phyloP scores from a whole-genome alignment of 2,888 invertebrate genomes.

The Spilosoma lubricipeda region DNA sequence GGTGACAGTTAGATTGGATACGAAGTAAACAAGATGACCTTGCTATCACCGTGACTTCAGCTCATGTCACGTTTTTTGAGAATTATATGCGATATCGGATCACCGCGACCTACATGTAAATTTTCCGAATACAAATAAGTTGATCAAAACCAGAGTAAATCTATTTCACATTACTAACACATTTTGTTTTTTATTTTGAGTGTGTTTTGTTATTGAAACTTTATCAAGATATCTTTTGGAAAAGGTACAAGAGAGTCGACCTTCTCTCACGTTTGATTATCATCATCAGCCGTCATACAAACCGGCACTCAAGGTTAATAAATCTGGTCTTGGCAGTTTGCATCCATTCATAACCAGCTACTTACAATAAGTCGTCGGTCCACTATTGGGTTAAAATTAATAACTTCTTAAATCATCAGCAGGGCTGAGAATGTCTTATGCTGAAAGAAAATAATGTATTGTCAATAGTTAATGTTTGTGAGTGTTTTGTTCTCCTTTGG shows the following conservation, averaged over 20 bases:
- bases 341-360: too few relatives aligned
- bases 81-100: constrained; percentile 56
- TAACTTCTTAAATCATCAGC: too few relatives aligned
- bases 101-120: constrained; percentile 57
- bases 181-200: constrained; percentile 33
- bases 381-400: too few relatives aligned
- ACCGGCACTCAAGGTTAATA: too few relatives aligned
- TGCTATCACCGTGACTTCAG: constrained; percentile 65
- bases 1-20: constrained; percentile 58
- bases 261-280: not conserved
- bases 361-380: too few relatives aligned
- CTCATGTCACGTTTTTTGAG: constrained; percentile 30
- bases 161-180: constrained; percentile 47
- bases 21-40: constrained; percentile 78
- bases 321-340: too few relatives aligned
- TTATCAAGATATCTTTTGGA: not conserved
- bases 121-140: constrained; percentile 63
- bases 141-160: constrained; percentile 48
- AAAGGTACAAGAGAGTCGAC: not conserved
- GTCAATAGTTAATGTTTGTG: too few relatives aligned
- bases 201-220: not conserved
- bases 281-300: too few relatives aligned
- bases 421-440: too few relatives aligned
- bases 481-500: too few relatives aligned
- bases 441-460: too few relatives aligned